phyloP scores from a whole-genome alignment of 2,888 invertebrate species.

The Callinectes sapidus region DNA sequence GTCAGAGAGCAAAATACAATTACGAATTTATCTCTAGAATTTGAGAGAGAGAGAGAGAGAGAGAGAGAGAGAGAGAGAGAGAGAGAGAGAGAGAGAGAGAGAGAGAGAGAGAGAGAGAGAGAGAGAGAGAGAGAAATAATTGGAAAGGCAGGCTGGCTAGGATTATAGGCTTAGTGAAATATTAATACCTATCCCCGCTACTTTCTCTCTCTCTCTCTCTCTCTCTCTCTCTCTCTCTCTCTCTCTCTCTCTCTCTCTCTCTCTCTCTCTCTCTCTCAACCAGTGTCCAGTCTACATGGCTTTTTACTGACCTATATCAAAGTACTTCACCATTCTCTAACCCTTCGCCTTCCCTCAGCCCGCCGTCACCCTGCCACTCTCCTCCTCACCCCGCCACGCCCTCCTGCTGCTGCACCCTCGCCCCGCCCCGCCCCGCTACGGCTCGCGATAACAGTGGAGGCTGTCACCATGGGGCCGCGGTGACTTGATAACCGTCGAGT shows the following conservation, averaged over 20 bases:
- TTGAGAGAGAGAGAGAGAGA: too few species aligned
- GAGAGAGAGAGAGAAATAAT: background rate
- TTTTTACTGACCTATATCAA: background rate
- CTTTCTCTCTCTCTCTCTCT: too few species aligned
- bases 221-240: background rate
- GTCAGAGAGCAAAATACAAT: too few species aligned
- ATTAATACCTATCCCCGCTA: background rate
- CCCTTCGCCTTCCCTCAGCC: background rate
- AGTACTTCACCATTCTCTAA: background rate
- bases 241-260: slow-evolving; percentile 1
- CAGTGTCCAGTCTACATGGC: background rate
- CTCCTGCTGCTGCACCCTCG: background rate
- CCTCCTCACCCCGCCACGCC: background rate
- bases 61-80: too few species aligned
- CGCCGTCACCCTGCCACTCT: background rate
- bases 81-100: background rate
- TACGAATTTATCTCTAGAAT: too few species aligned
- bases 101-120: background rate
- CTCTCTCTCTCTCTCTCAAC: background rate
- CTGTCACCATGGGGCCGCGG: background rate
- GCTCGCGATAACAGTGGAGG: background rate
- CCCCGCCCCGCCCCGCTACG: background rate
- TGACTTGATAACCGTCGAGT: background rate
- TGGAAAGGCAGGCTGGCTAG: background rate
- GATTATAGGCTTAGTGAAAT: background rate